Conservation (phyloP, 2,888 invertebrate species). For the Zonitis immaculata region DNA sequence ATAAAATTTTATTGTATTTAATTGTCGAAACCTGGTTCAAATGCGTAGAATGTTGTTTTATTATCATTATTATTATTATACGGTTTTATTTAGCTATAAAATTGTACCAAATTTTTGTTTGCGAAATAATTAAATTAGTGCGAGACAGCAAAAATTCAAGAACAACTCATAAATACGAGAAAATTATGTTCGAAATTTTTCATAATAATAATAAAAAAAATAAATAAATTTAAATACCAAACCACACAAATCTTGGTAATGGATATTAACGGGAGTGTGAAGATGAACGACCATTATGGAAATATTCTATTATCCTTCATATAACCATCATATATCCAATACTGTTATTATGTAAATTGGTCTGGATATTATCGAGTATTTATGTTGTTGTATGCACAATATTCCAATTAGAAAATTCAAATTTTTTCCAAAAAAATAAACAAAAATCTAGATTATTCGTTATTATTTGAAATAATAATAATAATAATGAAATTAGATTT, state of each 20-base stretch:
- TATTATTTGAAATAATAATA: too few species aligned
- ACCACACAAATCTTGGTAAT: constrained; percentile 7
- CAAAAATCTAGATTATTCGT: too few species aligned
- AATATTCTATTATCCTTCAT: constrained; percentile 6
- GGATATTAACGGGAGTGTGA: constrained; percentile 6
- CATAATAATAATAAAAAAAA: too few species aligned
- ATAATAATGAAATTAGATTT: too few species aligned
- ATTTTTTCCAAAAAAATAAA: background rate
- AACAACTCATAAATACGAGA: too few species aligned
- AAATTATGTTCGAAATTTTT: background rate
- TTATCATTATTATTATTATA: too few species aligned
- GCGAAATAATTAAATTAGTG: too few species aligned
- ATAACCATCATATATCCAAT: constrained; percentile 4
- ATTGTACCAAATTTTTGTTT: background rate
- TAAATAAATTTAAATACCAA: too few species aligned
- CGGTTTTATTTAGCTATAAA: background rate
- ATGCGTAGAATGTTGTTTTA: constrained; percentile 10
- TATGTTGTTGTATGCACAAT: constrained; percentile 3
- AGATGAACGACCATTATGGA: constrained; percentile 6
- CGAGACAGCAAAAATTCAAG: too few species aligned
- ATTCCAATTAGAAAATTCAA: constrained; percentile 8
- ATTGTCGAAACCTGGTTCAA: constrained; percentile 11
- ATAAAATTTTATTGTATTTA: constrained; percentile 15
- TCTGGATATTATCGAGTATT: constrained; percentile 6
- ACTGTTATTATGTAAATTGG: constrained; percentile 10